Conservation (phyloP, 1,140 invertebrate genomes). For the Centruroides sculpturatus region DNA sequence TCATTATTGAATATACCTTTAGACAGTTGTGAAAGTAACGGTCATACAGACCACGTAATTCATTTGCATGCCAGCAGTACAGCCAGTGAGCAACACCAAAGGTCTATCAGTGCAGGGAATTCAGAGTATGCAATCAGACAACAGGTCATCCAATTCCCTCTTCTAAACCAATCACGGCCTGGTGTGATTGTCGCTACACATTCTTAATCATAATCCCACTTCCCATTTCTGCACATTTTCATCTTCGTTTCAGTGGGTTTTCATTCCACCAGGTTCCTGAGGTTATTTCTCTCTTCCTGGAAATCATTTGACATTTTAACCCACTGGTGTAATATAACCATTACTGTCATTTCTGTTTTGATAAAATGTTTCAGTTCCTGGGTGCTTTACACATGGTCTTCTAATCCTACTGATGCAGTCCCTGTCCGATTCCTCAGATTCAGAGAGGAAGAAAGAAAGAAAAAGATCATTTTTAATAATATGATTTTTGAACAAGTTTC, state of each 20-base stretch:
- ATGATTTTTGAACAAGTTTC: too few relatives aligned
- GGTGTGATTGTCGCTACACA: constrained; percentile 20
- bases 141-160: constrained; percentile 14
- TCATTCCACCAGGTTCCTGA: constrained; percentile 10
- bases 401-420: too few relatives aligned
- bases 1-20: background rate
- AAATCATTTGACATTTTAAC: background rate
- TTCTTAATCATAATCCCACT: constrained; percentile 11
- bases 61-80: background rate
- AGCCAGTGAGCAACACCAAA: background rate
- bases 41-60: background rate
- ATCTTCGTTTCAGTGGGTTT: background rate
- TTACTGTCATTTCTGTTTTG: constrained; percentile 1
- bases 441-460: too few relatives aligned
- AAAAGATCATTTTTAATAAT: too few relatives aligned
- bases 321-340: constrained; percentile 6
- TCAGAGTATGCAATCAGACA: constrained; percentile 4
- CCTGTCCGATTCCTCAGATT: too few relatives aligned
- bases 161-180: constrained; percentile 13
- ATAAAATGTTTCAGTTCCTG: constrained; percentile 11
- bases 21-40: background rate
- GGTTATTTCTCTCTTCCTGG: too few relatives aligned
- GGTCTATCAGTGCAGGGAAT: background rate
- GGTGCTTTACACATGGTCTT: background rate
- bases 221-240: background rate